Percentiles rank a stretch among this genome's conserved stretches.
Conservation (phyloP, 2,888 invertebrate genomes). For the Drosophila gaucha region DNA sequence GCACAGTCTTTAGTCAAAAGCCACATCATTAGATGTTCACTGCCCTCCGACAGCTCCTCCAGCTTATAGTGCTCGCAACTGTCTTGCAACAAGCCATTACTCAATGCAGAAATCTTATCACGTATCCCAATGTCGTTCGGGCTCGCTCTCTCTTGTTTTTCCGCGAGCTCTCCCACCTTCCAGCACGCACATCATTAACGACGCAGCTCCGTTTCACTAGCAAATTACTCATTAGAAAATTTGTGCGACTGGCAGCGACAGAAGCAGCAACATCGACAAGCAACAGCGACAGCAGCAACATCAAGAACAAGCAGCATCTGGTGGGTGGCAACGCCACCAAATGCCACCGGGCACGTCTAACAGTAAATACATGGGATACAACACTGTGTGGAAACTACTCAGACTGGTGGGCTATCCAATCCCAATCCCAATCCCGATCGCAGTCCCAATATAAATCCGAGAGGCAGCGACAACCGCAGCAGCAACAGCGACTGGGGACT, state of each 20-base stretch:
- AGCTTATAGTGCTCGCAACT: constrained; percentile 44
- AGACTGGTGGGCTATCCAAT: constrained; percentile 21
- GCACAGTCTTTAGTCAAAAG: neutral
- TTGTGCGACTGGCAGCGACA: constrained; percentile 33
- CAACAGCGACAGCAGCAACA: constrained; percentile 12
- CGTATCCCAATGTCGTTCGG: constrained; percentile 22
- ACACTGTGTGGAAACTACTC: constrained; percentile 33
- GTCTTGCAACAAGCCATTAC: constrained; percentile 54
- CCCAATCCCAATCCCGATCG: constrained; percentile 15
- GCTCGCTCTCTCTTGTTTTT: neutral
- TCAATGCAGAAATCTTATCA: constrained; percentile 64
- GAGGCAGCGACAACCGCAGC: constrained; percentile 21
- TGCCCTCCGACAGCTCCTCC: constrained; percentile 17
- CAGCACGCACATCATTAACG: constrained; percentile 62
- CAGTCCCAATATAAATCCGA: constrained; percentile 15
- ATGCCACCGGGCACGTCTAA: constrained; percentile 51
- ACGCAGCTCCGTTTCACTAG: constrained; percentile 50
- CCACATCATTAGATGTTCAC: constrained; percentile 23
- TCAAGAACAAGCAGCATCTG: constrained; percentile 32
- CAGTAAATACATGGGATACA: constrained; percentile 52
- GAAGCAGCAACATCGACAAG: constrained; percentile 11
- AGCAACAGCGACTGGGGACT: constrained; percentile 49
- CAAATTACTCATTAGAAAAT: constrained; percentile 75
- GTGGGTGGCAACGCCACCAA: constrained; percentile 48
- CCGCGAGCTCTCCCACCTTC: neutral